Evolutionary conservation across 2,888 invertebrate species (phyloP), one percentile per base, ranked within the genome.

Genomic region (Acronicta psi): DNA sequence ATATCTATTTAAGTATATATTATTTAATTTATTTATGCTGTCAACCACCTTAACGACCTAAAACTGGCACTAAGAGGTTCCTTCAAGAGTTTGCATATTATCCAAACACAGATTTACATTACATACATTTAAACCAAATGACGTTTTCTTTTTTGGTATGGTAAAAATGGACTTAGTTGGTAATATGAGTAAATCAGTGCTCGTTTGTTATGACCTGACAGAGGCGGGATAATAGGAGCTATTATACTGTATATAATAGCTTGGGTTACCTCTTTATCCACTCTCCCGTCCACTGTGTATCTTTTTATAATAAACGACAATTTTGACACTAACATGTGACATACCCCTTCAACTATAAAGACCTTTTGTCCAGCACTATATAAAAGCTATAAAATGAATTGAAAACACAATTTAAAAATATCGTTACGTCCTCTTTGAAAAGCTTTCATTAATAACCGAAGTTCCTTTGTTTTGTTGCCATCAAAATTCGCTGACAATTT

Each of bases 381-480:
- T 9, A 51, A 5, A 23, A 49, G 11, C 10, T 25, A 37, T 36
- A 14, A 49, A 58, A 49, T 25, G 1, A 49, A 52, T 42, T 47
- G 42, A 36, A 57, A 51, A 57, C 43, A 44, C 37, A 14, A 52
- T 53, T 55, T 58, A 44, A 55, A 68, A 72, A 58, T 56, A 53
- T 47, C 45, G 36, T 36, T 37, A 34, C 38, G 45, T 16, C 44
- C 53, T 37, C 54, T 70, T 38, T 53, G 9, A 7, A 51, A 44
- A 61, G 46, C 59, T 44, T 63, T 47, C 46, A 64, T 59, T 53
- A 66, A 54, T 51, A 50, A 58, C 52, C 14, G 41, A 58, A 60
- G 42, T 58, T 44, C 40, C 43, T 55, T 66, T 59, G 51, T 64
- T 59, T 43, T 53, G 42, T 59, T 43, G 17, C 37, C 51, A 47